Evolutionary conservation across 2,888 invertebrate species (phyloP), one percentile per base, ranked within the genome.

Genomic region (Perithous albicinctus): DNA sequence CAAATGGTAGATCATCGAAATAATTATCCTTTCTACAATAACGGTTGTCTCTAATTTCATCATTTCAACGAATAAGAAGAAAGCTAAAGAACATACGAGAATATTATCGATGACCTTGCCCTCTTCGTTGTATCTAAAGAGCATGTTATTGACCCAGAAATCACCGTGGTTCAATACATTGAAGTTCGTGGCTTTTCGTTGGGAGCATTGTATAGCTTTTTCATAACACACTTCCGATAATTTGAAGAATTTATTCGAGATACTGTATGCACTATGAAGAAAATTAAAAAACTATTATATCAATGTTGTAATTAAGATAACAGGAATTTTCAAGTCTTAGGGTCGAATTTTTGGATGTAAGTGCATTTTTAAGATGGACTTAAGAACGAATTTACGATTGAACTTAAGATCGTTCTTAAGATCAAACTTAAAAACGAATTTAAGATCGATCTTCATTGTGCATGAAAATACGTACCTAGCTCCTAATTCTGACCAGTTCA

Each of bases 91-190:
- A 88, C 89, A 87, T 83, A 92, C 81, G 46, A 90, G 90, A 61
- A 91, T 90, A 2, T 90, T 89, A 5, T 80, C 80, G 5, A 84
- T 74, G 0, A 89, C 90, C 38, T 88, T 85, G 10, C 83, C 82
- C 0, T 87, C 73, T 2, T 86, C 77, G 73, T 91, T 84, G 73
- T 92, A 91, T 35, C 85, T 85, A 84, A 92, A 92, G 15, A 92
- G 54, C 90, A 91, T 90, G 66, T 91, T 92, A 63, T 91, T 92
- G n/a, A 90, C 86, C 92, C 92, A 92, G 23, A 78, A 87, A 48
- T 92, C 91, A 0, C 91, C 92, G 43, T 92, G 92, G 85, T 88
- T 92, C 18, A 92, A 85, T 0, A 91, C 91, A 35, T 87, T 89
- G 82, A 92, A 91, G 5, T 90, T 89, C 7, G 85, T 78, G 0